These are phyloP conservation scores for Aleadryas rufinucha DNA, from an alignment of 2,113 vertebrate genomes.

Conservation along the genomic window DNA sequence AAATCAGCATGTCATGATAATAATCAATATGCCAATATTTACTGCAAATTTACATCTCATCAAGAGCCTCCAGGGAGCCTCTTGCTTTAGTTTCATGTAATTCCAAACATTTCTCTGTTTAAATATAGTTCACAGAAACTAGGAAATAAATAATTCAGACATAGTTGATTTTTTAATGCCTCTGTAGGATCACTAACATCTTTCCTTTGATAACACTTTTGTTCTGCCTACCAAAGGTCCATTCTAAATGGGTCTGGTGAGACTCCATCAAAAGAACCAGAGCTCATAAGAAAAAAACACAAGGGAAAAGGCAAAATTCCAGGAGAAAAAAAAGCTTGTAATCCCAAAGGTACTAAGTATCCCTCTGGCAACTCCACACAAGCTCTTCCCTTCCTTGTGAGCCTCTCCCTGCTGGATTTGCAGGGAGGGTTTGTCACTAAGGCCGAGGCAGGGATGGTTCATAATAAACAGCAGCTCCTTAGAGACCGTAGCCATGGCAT, in stretches of 20 bases:
- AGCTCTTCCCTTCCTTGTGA: conserved; percentile 1
- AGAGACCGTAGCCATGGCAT: conserved; percentile 70
- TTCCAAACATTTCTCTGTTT: not conserved
- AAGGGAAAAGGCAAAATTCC: conserved; percentile 50
- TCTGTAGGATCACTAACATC: not conserved
- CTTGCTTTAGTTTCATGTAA: not conserved
- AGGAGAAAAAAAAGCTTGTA: not conserved
- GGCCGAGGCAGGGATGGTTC: not conserved
- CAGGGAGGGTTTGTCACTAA: conserved; percentile 40
- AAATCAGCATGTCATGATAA: not conserved
- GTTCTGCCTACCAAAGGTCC: conserved; percentile 62
- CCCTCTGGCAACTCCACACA: conserved; percentile 5
- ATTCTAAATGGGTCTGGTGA: conserved; percentile 67
- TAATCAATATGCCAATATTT: not conserved
- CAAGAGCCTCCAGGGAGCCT: not conserved
- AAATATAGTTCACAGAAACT: not conserved
- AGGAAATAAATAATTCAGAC: not conserved
- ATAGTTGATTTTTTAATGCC: not conserved
- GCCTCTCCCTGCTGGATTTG: not conserved
- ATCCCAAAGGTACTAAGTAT: conserved; percentile 33
- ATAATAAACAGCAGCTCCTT: conserved; percentile 71
- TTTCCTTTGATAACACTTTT: conserved; percentile 5
- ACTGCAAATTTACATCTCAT: not conserved
- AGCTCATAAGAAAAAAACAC: conserved; percentile 43
- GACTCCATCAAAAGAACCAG: conserved; percentile 60